A percentile compares a stretch with the other conserved stretches of the same genome.
Evolutionary conservation across 2,888 invertebrate species (phyloP).

Genomic region (Busseola fusca): DNA sequence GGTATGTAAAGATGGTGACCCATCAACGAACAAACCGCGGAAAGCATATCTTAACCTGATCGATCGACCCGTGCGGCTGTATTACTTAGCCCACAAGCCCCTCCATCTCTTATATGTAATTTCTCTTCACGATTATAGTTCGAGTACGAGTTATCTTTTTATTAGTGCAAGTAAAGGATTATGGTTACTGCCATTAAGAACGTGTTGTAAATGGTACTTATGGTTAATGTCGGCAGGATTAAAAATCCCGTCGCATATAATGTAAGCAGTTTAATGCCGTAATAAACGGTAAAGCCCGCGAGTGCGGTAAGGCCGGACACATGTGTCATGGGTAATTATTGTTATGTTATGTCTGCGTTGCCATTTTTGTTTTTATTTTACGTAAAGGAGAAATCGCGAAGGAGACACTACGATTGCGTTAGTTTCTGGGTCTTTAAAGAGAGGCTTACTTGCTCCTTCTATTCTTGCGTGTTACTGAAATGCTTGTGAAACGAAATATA

Average conservation of each 20-base stretch:
- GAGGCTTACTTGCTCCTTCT: not conserved
- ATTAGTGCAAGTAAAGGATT: constrained; percentile 32
- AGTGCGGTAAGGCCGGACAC: constrained; percentile 50
- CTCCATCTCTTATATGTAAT: too few species aligned
- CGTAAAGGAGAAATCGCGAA: constrained; percentile 20
- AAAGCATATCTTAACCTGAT: too few species aligned
- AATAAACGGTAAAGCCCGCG: constrained; percentile 47
- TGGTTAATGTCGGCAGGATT: constrained; percentile 47
- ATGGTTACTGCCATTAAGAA: constrained; percentile 40
- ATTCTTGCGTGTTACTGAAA: not conserved
- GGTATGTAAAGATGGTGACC: too few species aligned
- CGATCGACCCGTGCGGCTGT: too few species aligned
- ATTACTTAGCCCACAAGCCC: too few species aligned
- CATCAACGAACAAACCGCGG: too few species aligned
- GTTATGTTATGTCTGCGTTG: constrained; percentile 25
- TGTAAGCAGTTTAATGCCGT: constrained; percentile 65
- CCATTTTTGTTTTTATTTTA: constrained; percentile 48
- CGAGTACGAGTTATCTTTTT: constrained; percentile 24
- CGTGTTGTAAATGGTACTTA: constrained; percentile 40
- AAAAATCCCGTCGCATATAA: constrained; percentile 51
- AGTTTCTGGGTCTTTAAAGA: not conserved
- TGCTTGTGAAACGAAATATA: not conserved
- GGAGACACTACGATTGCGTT: not conserved
- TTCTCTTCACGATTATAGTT: constrained; percentile 8
- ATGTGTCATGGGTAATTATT: constrained; percentile 49